These are phyloP conservation scores for Arnoldichthys spilopterus DNA, from an alignment of 2,797 vertebrate species.

Conservation along the genomic window DNA sequence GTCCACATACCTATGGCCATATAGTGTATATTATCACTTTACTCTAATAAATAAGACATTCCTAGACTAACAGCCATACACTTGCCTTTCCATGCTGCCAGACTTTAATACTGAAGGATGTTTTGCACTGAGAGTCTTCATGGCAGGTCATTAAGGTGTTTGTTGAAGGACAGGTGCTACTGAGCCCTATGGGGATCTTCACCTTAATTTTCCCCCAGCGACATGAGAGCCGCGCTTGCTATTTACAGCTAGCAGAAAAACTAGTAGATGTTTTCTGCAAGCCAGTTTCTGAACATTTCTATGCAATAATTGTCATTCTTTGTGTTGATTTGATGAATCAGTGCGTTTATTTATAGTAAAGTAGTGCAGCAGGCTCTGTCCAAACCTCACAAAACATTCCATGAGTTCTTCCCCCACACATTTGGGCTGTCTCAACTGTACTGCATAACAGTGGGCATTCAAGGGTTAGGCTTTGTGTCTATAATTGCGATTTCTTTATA, in stretches of 20 bases:
- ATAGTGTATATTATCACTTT: neutral
- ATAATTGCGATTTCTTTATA: conserved; percentile 27
- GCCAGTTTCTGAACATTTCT: neutral
- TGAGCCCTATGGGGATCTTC: conserved; percentile 37
- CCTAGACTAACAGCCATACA: neutral
- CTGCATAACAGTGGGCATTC: conserved; percentile 7
- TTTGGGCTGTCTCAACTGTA: neutral
- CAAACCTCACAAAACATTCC: conserved; percentile 61
- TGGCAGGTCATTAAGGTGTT: conserved; percentile 28
- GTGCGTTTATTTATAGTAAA: conserved; percentile 57
- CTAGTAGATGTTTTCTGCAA: neutral
- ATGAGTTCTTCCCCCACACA: conserved; percentile 47
- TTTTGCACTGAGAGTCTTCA: neutral
- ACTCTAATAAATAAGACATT: conserved; percentile 10
- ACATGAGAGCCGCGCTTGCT: conserved; percentile 44
- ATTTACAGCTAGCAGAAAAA: conserved; percentile 46
- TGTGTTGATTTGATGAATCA: conserved; percentile 36
- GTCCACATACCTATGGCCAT: no score
- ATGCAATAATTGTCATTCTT: neutral
- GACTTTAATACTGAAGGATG: neutral
- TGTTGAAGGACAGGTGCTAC: conserved; percentile 55
- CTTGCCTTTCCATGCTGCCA: conserved; percentile 1
- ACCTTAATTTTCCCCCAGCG: conserved; percentile 46
- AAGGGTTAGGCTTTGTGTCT: neutral
- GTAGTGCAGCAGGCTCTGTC: conserved; percentile 49